These are phyloP conservation scores for Synanceia verrucosa DNA, from an alignment of 2,797 vertebrate genomes.

Conservation along the genomic window DNA sequence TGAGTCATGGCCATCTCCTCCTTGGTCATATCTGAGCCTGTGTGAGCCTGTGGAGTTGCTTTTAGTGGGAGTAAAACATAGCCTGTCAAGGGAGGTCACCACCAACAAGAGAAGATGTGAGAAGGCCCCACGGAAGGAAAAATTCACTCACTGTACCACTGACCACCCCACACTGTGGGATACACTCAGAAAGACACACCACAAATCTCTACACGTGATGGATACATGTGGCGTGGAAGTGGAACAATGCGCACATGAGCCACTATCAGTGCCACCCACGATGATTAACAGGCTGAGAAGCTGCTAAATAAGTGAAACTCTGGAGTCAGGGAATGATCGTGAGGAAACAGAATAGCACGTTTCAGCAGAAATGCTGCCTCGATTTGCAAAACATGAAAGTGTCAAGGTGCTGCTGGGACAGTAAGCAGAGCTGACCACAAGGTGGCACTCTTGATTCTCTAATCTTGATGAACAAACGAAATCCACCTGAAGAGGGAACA, in stretches of 20 bases:
- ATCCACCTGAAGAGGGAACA: slow-evolving; percentile 3
- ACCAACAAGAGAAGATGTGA: slow-evolving; percentile 59
- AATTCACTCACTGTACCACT: slow-evolving; percentile 48
- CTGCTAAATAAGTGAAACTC: slow-evolving; percentile 29
- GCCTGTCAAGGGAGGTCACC: slow-evolving; percentile 43
- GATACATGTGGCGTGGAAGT: slow-evolving; percentile 25
- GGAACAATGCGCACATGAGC: slow-evolving; percentile 40
- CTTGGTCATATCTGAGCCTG: neutral
- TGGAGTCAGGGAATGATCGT: slow-evolving; percentile 10
- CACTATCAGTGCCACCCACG: slow-evolving; percentile 34
- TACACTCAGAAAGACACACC: slow-evolving; percentile 28
- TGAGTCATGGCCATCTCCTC: slow-evolving; percentile 25
- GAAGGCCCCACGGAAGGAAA: slow-evolving; percentile 67
- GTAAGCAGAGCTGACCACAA: slow-evolving; percentile 31
- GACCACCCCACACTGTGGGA: slow-evolving; percentile 58
- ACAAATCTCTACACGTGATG: slow-evolving; percentile 18
- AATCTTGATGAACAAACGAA: neutral
- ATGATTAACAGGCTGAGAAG: slow-evolving; percentile 25
- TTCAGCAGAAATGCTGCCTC: slow-evolving; percentile 42
- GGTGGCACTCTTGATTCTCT: slow-evolving; percentile 76
- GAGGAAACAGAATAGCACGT: slow-evolving; percentile 8
- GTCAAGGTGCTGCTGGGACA: neutral
- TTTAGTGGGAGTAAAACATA: slow-evolving; percentile 48
- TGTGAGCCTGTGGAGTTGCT: neutral
- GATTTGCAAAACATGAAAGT: neutral